Conservation (phyloP, 2,888 invertebrate genomes). For the Napeogenes inachia region DNA sequence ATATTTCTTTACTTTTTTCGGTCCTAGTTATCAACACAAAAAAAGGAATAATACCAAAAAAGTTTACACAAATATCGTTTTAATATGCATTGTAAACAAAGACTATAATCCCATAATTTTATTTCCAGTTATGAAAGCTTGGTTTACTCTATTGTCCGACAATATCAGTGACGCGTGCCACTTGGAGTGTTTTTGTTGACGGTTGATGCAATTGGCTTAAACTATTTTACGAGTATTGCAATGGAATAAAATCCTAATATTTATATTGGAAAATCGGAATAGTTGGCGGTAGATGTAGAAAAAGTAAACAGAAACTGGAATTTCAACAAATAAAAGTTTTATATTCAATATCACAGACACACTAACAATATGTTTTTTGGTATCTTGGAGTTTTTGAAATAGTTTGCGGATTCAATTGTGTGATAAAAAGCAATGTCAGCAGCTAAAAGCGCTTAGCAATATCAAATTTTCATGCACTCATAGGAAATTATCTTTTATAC, state of each 20-base stretch:
- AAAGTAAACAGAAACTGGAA: not conserved
- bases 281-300: not conserved
- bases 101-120: constrained; percentile 3
- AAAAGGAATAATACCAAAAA: not conserved
- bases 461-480: constrained; percentile 52
- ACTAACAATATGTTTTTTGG: too few relatives aligned
- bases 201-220: constrained; percentile 32
- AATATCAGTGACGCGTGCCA: constrained; percentile 63
- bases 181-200: constrained; percentile 62
- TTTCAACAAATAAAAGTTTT: too few relatives aligned
- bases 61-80: constrained; percentile 4
- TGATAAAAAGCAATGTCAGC: too few relatives aligned
- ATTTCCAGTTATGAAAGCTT: constrained; percentile 3
- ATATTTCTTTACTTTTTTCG: constrained; percentile 56
- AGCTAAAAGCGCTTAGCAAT: too few relatives aligned
- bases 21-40: constrained; percentile 8
- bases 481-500: constrained; percentile 62
- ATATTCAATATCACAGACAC: too few relatives aligned
- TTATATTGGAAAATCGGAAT: constrained; percentile 11
- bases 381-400: too few relatives aligned
- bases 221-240: constrained; percentile 17
- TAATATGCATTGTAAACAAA: not conserved
- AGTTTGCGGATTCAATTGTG: too few relatives aligned
- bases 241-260: constrained; percentile 14
- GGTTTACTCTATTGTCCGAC: constrained; percentile 11